Percentiles rank a stretch among this genome's conserved stretches.
phyloP scores from a whole-genome alignment of 2,797 vertebrate genomes.

The Chrysocyon brachyurus region DNA sequence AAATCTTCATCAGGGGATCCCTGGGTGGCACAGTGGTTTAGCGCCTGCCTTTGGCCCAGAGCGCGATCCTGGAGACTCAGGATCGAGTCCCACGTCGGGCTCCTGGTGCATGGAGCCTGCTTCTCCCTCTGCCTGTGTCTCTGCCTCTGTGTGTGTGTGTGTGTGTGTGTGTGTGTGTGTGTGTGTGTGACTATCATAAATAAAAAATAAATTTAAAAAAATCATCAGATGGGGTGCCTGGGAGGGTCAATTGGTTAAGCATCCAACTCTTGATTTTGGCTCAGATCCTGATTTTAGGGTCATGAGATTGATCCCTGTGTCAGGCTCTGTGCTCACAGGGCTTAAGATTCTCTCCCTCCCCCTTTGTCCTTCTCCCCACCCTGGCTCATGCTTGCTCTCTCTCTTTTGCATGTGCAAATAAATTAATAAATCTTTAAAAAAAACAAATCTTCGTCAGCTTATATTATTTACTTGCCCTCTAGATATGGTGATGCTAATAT shows the following conservation, averaged over 20 bases:
- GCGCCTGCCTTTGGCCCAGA: no score
- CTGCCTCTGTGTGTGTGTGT: no score
- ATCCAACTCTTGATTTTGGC: not conserved
- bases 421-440: not conserved
- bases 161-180: fast-evolving
- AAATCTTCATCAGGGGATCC: not conserved
- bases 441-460: not conserved
- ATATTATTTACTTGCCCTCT: not conserved
- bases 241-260: not conserved
- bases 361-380: not conserved
- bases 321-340: not conserved
- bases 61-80: no score
- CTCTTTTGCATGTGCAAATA: not conserved
- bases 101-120: no score
- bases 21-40: no score
- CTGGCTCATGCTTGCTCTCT: not conserved
- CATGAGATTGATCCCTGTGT: not conserved
- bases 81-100: no score
- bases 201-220: not conserved
- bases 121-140: no score
- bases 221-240: not conserved
- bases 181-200: no score
- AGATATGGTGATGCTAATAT: not conserved
- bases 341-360: not conserved
- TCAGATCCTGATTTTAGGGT: not conserved